Base-by-base conservation (phyloP, 1,140 invertebrate species). In the Carcinoscorpius rotundicauda region DNA sequence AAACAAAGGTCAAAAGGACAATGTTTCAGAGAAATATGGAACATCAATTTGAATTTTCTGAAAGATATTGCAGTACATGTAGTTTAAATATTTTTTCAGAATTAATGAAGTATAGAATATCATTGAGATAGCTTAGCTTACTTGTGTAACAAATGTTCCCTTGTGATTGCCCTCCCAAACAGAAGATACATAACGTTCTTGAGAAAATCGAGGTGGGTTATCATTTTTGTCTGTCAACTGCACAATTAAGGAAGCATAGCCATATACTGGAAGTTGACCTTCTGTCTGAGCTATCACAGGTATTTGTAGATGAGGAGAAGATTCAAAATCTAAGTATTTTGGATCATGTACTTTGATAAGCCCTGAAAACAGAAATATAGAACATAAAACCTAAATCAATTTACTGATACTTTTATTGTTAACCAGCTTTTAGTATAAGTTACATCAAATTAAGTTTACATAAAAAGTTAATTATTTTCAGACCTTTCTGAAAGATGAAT, bases 161-260 rank as follows among this genome's bases (percentile, higher is more conserved):
- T 93, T 93, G 69, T 84, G 85, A 70, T 93, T 90, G 29, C 91
- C 91, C 79, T 96, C 92, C 75, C 87, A 84, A 58, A 93, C 90
- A 11, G 86, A 86, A 4, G 89, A 85, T 3, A 86, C 84, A 72
- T 94, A 93, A 69, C 88, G 85, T 59, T 85, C 84, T 76, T 94
- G 91, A 4, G 89, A 91, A 75, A 94, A 94, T 67, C 85, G 83
- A 3, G 95, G 95, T 53, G 88, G 82, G 76, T 97, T 96, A 78
- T 98, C 94, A 76, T 98, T 98, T 71, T 87, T 84, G 72, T 84
- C 82, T 5, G 84, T 81, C 58, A 98, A 79, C 70, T 86, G 82
- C 6, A 98, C 81, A 60, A 85, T 78, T 4, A 97, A 80, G 66
- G 87, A 83, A 10, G 87, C 83, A 74, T 91, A 92, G 50, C 52